Evolutionary conservation across 2,113 vertebrate species (phyloP), one percentile per base, ranked within the genome.

Genomic region (Pungitius pungitius): DNA sequence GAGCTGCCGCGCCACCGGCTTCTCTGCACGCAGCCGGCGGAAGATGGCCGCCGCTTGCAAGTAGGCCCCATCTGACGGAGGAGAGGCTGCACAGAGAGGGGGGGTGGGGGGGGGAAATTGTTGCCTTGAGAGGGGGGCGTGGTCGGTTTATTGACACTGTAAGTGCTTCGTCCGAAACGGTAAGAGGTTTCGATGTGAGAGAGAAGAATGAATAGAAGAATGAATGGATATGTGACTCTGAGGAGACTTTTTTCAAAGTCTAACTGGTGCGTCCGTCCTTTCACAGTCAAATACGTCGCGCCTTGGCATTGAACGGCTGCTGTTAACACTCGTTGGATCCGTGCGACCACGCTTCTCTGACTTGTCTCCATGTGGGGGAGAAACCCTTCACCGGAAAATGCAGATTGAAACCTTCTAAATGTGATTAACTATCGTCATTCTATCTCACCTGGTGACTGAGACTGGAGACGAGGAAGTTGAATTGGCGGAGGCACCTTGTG

Each of bases 31-130:
- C 81, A 96, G 93, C 65, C 86, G 82, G 85, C 94, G 95, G 79
- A 97, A 98, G 82, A 97, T 86, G 62, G 91, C 92, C 2, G 96
- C 96, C n/a, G 96, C 95, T 17, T 88, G 93, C 8, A 93, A 13
- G 77, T 94, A 97, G 13, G 94, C 51, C 0, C 78, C 80, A 74
- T 97, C 95, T 0, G 89, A 92, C 26, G 90, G 94, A 22, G 77
- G 77, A 55, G 47, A 63, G 45, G 4, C 86, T 82, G 64, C 45
- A 7, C 57, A 22, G 39, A 73, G 43, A 39, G 51, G 11, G 51
- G 51, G 13, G 22, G 22, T 6, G 13, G 15, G 42, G 24, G 51
- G 24, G 4, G 22, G 10, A 30, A 35, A 57, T 6, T 0, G 27
- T 45, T 47, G 18, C 27, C 52, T 65, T 30, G 6, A 40, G 15